Base-by-base conservation (phyloP, 2,113 vertebrate species). In the Sander vitreus region DNA sequence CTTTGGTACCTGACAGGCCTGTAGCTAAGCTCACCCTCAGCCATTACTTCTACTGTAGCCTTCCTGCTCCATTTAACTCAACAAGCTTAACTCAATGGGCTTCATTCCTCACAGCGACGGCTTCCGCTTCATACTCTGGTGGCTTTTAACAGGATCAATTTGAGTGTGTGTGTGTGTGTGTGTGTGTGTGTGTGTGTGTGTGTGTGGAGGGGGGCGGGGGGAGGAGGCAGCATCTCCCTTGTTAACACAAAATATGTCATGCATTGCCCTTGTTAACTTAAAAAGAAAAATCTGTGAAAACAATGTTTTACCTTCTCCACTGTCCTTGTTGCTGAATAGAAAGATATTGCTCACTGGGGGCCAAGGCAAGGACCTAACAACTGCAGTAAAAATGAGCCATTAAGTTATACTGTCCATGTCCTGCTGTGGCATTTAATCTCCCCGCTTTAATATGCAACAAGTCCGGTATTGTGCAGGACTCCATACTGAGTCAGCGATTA, bases 61-160 rank as follows among this genome's bases (percentile, higher is more conserved):
- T 93, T 89, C 77, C 90, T 90, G 93, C 89, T 88, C 89, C 90
- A 93, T 94, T 93, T 92, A 95, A 94, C 90, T 88, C 90, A 91
- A 92, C 93, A 93, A 94, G 92, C 91, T 92, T 86, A 91, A 89
- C 77, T 86, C 85, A 91, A 91, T 90, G 90, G 92, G 85, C 90
- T 93, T 89, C 92, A 92, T 92, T 92, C 86, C 89, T 94, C 93
- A 93, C 80, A 63, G 80, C 85, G 81, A 91, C 81, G 78, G 85
- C 79, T 87, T 89, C 87, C 83, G 88, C 90, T 92, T 92, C 88
- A 89, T 92, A 93, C 92, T 86, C 92, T 77, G 85, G 88, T 91
- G 88, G 81, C 90, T 93, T 92, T 94, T 91, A 93, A 93, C 87
- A 60, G 83, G 85, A 89, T 43, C 90, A 83, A 88, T 91, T 85